Evolutionary conservation across 53 echinoderm and acorn worm species (phyloP).

Genomic region (Arbacia lixula): DNA sequence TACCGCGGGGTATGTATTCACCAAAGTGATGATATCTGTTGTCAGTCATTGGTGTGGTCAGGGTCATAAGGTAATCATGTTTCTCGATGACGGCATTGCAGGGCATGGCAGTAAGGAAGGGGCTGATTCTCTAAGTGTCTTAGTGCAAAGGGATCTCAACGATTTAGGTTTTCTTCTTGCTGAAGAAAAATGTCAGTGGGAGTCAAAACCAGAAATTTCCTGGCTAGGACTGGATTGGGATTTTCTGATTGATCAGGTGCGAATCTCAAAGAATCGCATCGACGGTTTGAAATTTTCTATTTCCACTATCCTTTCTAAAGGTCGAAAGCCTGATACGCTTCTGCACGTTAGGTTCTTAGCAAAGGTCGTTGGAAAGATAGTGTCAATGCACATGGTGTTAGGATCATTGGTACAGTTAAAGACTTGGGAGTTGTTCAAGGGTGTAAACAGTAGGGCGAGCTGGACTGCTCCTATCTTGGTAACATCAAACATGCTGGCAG

Average conservation of each 20-base stretch:
- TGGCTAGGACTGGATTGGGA: constrained; percentile 9
- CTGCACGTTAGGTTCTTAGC: not conserved
- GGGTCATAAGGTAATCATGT: constrained; percentile 1
- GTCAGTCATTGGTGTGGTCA: not conserved
- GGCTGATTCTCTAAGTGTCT: not conserved
- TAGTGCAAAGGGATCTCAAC: not conserved
- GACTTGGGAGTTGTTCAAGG: not conserved
- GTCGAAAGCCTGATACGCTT: not conserved
- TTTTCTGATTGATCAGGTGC: constrained; percentile 1
- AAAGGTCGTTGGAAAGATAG: not conserved
- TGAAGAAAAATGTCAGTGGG: constrained; percentile 20
- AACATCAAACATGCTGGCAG: not conserved
- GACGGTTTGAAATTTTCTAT: not conserved
- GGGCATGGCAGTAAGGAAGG: not conserved
- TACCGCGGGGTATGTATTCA: too few species aligned
- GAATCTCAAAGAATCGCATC: not conserved
- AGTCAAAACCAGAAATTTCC: too few species aligned
- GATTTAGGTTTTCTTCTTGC: constrained; percentile 7
- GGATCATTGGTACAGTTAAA: not conserved
- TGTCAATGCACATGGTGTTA: constrained; percentile 11
- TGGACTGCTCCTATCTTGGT: constrained; percentile 4
- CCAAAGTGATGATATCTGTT: not conserved
- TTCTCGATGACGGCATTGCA: constrained; percentile 8
- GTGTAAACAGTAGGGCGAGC: not conserved
- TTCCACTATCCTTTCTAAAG: not conserved